Base-by-base conservation (phyloP, 2,888 invertebrate genomes). In the Ptychoptera contaminata region DNA sequence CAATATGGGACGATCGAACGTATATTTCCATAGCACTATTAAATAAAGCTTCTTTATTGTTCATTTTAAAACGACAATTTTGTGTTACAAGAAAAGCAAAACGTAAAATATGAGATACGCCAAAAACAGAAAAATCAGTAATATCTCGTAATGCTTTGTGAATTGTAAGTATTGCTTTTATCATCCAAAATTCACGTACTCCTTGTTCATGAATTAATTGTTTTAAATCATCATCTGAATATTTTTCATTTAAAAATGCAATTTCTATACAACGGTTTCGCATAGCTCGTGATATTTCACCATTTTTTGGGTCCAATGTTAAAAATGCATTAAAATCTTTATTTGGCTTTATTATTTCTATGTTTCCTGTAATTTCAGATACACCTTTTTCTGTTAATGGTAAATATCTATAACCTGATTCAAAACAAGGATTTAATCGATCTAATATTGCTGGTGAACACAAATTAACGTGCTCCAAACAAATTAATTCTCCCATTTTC, bases 231-330 rank as follows among this genome's bases (percentile, higher is more conserved):
- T 65, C 61, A 10, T 52, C 44, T 11, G 53, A 55, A 40, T 60
- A 61, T 14, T 47, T 48, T 65, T 84, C 59, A 15, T 56, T 56
- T 14, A 48, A 47, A 2, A 64, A 16, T 1, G 57, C 56, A 54
- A 98, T 81, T 70, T 99, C 98, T 0, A 98, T 78, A 3, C 97
- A 94, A 56, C 98, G 75, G 64, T 99, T 99, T 48, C 97, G 75
- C 98, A 99, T 99, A 0, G 98, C 98, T 53, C 90, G 76, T 1
- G 98, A 99, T 51, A 99, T 84, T 65, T 94, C 93, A 0, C 98
- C 98, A 65, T 87, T 81, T 56, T 80, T 82, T 0, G 96, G 90
- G 66, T 98, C 90, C 79, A 96, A 87, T 0, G 93, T 83, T 48
- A 98, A 76, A 59, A 98, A 92, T 35, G 97, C 75, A 51, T 94